A percentile compares a stretch with the other conserved stretches of the same genome.
Conservation (phyloP, 2,888 invertebrate species). For the Spilarctia lutea region DNA sequence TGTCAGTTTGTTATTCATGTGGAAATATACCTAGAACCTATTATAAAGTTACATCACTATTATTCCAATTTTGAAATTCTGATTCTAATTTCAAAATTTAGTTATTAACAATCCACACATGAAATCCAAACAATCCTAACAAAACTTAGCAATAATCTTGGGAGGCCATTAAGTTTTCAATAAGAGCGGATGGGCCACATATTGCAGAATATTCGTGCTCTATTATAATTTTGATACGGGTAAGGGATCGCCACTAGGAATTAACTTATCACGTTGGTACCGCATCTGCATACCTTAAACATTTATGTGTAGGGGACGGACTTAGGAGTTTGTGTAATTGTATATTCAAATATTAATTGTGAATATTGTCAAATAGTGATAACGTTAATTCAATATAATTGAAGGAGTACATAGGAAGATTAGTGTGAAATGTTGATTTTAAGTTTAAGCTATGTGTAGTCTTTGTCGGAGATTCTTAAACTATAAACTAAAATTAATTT, state of each 20-base stretch:
- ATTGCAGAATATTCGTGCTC: slow-evolving; percentile 70
- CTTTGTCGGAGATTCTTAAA: too few species aligned
- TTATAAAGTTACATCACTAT: neutral
- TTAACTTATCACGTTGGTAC: slow-evolving; percentile 84
- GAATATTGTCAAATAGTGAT: neutral
- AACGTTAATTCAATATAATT: neutral
- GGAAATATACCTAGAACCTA: too few species aligned
- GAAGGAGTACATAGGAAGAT: too few species aligned
- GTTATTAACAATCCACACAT: slow-evolving; percentile 40
- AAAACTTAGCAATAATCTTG: slow-evolving; percentile 65
- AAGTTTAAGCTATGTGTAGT: too few species aligned
- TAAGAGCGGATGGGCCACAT: slow-evolving; percentile 71
- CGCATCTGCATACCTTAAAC: slow-evolving; percentile 85
- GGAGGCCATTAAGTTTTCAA: slow-evolving; percentile 78
- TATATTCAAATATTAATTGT: neutral
- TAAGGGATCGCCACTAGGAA: slow-evolving; percentile 83
- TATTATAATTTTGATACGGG: slow-evolving; percentile 85
- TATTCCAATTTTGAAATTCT: slow-evolving; percentile 11
- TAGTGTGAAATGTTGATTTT: too few species aligned
- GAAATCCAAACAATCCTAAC: slow-evolving; percentile 53
- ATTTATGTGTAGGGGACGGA: slow-evolving; percentile 74
- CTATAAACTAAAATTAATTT: too few species aligned
- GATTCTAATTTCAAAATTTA: slow-evolving; percentile 24
- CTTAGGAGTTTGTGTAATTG: slow-evolving; percentile 45
- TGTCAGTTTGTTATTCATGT: neutral